Percentiles rank a stretch among this genome's conserved stretches.
Evolutionary conservation across 92 coral and sea anemone species (phyloP).

Genomic region (Phenganax subtilis): DNA sequence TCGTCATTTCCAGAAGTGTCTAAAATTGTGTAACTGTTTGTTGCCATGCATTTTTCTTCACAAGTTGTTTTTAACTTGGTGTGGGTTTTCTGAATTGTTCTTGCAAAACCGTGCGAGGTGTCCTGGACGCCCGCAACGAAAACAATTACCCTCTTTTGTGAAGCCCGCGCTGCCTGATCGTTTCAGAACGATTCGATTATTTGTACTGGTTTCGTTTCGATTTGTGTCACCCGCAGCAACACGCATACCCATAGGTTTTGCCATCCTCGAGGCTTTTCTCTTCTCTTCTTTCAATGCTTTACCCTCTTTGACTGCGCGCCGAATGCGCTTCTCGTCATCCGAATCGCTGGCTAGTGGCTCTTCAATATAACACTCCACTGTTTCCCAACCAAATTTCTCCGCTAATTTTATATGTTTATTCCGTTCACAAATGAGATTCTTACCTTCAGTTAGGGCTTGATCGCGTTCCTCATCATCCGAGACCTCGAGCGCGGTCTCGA

Average conservation of each 20-base stretch:
- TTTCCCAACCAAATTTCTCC: constrained; percentile 4
- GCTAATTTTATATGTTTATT: constrained; percentile 13
- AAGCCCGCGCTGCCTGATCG: neutral
- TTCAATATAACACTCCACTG: constrained; percentile 31
- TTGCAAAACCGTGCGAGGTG: neutral
- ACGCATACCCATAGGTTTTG: neutral
- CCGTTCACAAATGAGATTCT: constrained; percentile 12
- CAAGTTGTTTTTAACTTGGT: neutral
- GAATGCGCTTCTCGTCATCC: constrained; percentile 12
- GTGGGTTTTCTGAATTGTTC: neutral
- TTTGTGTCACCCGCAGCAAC: neutral
- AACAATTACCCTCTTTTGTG: neutral
- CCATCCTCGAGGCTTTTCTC: too few relatives aligned
- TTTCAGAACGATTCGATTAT: neutral
- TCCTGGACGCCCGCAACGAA: constrained; percentile 10
- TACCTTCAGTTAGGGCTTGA: constrained; percentile 35
- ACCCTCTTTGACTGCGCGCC: neutral
- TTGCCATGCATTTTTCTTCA: neutral
- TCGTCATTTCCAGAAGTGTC: neutral
- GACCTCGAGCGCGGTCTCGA: constrained; percentile 1
- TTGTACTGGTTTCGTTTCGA: neutral
- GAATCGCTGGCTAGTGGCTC: constrained; percentile 19
- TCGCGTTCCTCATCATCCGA: constrained; percentile 10
- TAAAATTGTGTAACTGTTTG: neutral
- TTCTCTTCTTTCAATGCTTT: too few relatives aligned